Conservation (phyloP, 2,797 vertebrate species). For the Trachurus trachurus region DNA sequence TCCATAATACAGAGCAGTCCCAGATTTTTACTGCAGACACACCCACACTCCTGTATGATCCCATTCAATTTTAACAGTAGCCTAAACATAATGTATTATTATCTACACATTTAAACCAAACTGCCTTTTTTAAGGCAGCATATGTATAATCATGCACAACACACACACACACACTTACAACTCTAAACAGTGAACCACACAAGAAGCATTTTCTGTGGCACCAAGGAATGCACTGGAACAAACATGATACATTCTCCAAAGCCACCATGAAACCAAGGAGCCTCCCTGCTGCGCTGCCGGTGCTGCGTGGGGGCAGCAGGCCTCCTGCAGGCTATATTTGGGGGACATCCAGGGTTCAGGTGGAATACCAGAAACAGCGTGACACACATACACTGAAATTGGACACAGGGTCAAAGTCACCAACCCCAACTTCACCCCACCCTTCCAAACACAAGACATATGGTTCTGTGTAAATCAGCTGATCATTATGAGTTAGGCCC, state of each 20-base stretch:
- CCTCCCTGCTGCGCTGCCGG: slow-evolving; percentile 24
- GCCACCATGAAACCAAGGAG: slow-evolving; percentile 46
- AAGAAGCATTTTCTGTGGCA: slow-evolving; percentile 42
- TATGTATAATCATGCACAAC: slow-evolving; percentile 28
- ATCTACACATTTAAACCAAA: slow-evolving; percentile 47
- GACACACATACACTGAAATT: slow-evolving; percentile 51
- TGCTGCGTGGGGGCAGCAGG: slow-evolving; percentile 2
- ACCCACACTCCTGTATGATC: slow-evolving; percentile 10
- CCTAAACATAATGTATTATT: slow-evolving; percentile 23
- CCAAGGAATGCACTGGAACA: slow-evolving; percentile 42
- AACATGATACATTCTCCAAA: slow-evolving; percentile 47
- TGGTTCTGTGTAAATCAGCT: slow-evolving; percentile 50
- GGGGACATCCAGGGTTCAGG: slow-evolving; percentile 57
- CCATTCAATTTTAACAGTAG: slow-evolving; percentile 21
- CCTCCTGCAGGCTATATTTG: slow-evolving; percentile 62
- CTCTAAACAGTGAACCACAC: slow-evolving; percentile 41
- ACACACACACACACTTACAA: slow-evolving; percentile 21
- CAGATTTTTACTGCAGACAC: neutral
- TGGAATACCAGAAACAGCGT: slow-evolving; percentile 66
- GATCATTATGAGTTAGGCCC: slow-evolving; percentile 19
- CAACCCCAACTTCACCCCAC: neutral
- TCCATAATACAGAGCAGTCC: neutral
- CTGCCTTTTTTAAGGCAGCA: slow-evolving; percentile 27
- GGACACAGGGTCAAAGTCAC: slow-evolving; percentile 54
- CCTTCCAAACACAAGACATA: slow-evolving; percentile 39